Conservation (phyloP, 2,797 vertebrate species). For the Gastrophryne carolinensis region DNA sequence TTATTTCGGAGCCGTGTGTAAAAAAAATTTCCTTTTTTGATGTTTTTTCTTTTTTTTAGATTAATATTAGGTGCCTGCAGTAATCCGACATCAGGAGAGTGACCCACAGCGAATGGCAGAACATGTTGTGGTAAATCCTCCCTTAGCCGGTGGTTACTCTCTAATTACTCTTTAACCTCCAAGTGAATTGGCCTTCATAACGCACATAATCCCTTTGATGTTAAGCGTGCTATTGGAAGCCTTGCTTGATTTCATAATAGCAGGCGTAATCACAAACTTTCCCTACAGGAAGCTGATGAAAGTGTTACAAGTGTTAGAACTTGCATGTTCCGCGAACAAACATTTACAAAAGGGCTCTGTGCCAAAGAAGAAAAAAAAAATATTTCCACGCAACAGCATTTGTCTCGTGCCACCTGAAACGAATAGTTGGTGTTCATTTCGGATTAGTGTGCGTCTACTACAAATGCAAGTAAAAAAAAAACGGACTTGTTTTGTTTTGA, state of each 20-base stretch:
- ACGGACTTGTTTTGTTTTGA: neutral
- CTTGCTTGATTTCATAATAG: slow-evolving; percentile 35
- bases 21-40: neutral
- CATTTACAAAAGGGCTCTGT: slow-evolving; percentile 29
- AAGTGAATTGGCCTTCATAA: slow-evolving; percentile 30
- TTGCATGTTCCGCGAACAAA: slow-evolving; percentile 29
- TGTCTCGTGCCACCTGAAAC: neutral
- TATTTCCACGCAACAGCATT: slow-evolving; percentile 16
- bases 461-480: slow-evolving; percentile 23
- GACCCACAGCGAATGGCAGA: neutral
- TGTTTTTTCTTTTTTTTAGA: neutral
- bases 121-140: slow-evolving; percentile 26
- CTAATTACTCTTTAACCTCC: slow-evolving; percentile 38
- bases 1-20: neutral
- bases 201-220: slow-evolving; percentile 25
- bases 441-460: neutral
- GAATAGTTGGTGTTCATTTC: neutral
- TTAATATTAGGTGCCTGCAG: neutral
- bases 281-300: slow-evolving; percentile 39
- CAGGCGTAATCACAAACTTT: slow-evolving; percentile 28
- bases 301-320: slow-evolving; percentile 31
- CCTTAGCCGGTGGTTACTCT: slow-evolving; percentile 24
- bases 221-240: slow-evolving; percentile 18
- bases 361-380: slow-evolving; percentile 25
- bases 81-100: slow-evolving; percentile 6